Evolutionary conservation across 1,140 invertebrate species (phyloP), one percentile per base, ranked within the genome.

Genomic region (Anastrepha obliqua): DNA sequence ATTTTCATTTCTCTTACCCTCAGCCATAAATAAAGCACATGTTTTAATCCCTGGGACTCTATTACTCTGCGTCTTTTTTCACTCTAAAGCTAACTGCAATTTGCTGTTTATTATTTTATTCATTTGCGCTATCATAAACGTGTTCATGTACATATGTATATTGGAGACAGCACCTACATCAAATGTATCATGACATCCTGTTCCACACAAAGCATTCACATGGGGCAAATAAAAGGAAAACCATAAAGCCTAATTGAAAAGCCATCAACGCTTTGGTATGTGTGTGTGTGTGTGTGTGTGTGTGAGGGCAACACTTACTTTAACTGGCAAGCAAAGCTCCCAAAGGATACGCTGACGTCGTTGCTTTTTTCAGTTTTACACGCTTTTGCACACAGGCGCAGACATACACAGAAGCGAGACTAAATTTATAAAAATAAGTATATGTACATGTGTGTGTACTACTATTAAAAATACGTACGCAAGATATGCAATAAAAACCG

Each of bases 211-310:
- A 86, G 0, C 29, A 62, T 62, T 86, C 85, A 59, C 55, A 17
- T 62, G 59, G 55, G 85, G 29, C 59, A 58, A 88, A 88, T 88
- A 88, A 88, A 88, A 88, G 86, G 87, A 88, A 88, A 87, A 74
- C 65, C 88, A 88, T 88, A 88, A 88, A 88, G 87, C 86, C 88
- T 88, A 88, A 88, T 88, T 87, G 88, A 88, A 88, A 87, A 88
- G 86, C 86, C 88, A 88, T 88, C 86, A 88, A 88, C 86, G 85
- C 86, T 88, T 88, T 67, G 70, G 42, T 60, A 58, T 81, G 42
- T 64, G 29, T 29, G 29, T 29, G 29, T 29, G 29, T n/a, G n/a
- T n/a, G n/a, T n/a, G 29, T 29, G n/a, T 29, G 39, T 58, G 78
- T 42, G 39, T 62, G 58, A 8, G 85, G 59, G 67, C 58, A 86